Evolutionary conservation across 2,113 vertebrate genomes (phyloP).

Genomic region (Trinectes maculatus): DNA sequence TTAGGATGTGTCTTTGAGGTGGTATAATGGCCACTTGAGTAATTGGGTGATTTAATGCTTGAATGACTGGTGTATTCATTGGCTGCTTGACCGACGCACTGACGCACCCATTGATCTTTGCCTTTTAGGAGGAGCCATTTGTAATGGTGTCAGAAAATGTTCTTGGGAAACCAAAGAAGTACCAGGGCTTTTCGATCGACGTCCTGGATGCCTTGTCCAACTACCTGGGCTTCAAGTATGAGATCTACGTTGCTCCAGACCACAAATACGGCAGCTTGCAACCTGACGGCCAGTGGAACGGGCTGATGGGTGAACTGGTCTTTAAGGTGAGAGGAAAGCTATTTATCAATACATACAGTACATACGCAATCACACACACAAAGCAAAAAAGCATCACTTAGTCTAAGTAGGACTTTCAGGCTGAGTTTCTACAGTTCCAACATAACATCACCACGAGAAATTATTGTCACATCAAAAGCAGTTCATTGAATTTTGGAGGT

Average conservation of each 20-base stretch:
- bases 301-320: slow-evolving; percentile 94
- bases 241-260: slow-evolving; percentile 96
- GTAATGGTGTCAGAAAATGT: slow-evolving; percentile 99
- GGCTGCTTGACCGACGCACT: slow-evolving; percentile 35
- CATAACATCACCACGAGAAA: slow-evolving; percentile 5
- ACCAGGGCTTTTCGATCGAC: slow-evolving; percentile 97
- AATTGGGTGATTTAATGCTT: slow-evolving; percentile 50
- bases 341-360: background rate
- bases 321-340: slow-evolving; percentile 88
- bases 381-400: no score
- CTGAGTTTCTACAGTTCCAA: slow-evolving; percentile 6
- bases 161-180: slow-evolving; percentile 97
- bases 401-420: slow-evolving; percentile 1
- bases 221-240: slow-evolving; percentile 97
- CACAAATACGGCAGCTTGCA: slow-evolving; percentile 96
- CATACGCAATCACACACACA: background rate
- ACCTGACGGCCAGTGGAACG: slow-evolving; percentile 94
- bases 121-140: slow-evolving; percentile 95
- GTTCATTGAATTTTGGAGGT: slow-evolving; percentile 17
- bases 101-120: slow-evolving; percentile 39
- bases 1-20: slow-evolving; percentile 5
- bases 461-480: slow-evolving; percentile 22
- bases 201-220: slow-evolving; percentile 95
- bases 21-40: slow-evolving; percentile 36
- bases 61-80: slow-evolving; percentile 43